Percentiles rank a stretch among this genome's conserved stretches.
These are phyloP conservation scores for Siphlonurus alternatus DNA, from an alignment of 2,888 invertebrate genomes.

Conservation along the genomic window DNA sequence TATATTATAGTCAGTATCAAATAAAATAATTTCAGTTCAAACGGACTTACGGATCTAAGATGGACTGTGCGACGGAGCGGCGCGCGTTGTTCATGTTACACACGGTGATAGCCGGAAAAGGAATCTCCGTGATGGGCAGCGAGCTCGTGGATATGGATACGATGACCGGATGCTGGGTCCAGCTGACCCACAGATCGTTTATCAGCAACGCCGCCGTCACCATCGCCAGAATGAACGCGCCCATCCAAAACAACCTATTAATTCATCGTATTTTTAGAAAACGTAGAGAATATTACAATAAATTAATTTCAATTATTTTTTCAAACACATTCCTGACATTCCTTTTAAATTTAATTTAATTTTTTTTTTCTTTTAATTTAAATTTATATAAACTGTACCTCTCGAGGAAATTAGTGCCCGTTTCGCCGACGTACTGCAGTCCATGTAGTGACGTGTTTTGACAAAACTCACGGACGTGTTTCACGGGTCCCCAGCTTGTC, in stretches of 20 bases:
- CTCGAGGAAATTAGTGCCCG: constrained; percentile 43
- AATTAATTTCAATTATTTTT: background rate
- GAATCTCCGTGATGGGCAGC: constrained; percentile 46
- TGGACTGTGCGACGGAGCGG: constrained; percentile 38
- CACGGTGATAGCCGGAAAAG: constrained; percentile 69
- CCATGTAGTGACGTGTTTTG: constrained; percentile 56
- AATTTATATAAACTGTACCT: constrained; percentile 36
- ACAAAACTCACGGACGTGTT: constrained; percentile 31
- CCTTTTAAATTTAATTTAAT: constrained; percentile 1
- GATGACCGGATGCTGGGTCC: constrained; percentile 56
- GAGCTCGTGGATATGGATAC: constrained; percentile 59
- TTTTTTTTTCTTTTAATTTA: background rate
- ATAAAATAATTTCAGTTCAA: too few species aligned
- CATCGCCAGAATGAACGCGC: constrained; percentile 46
- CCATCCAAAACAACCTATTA: constrained; percentile 49
- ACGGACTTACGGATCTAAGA: constrained; percentile 18
- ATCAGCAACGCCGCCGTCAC: constrained; percentile 52
- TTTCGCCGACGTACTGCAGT: constrained; percentile 55
- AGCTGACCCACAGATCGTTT: constrained; percentile 50
- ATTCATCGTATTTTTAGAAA: too few species aligned
- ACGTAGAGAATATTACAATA: too few species aligned
- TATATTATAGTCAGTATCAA: too few species aligned
- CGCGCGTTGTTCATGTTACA: constrained; percentile 72
- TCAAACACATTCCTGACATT: constrained; percentile 11
- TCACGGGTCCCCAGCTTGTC: background rate